Base-by-base conservation (phyloP, 2,113 vertebrate genomes). In the Cranoglanis bouderius region DNA sequence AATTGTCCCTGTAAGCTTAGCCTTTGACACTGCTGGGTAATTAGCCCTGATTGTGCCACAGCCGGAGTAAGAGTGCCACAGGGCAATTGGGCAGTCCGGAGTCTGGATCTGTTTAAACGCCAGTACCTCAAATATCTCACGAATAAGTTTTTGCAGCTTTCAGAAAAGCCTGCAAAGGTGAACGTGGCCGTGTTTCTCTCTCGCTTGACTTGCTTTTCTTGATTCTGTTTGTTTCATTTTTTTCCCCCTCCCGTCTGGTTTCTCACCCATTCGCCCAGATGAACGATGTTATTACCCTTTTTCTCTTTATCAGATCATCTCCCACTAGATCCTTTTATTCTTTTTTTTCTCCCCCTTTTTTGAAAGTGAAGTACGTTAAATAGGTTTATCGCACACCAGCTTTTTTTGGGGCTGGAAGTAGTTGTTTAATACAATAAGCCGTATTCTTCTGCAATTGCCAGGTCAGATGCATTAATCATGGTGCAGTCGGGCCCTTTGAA, bases 391-490 rank as follows among this genome's bases (percentile, higher is more conserved):
- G 84, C 88, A 46, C 92, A 46, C 21, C 85, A 55, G 86, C 55
- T 94, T 24, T 82, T 82, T 40, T 93, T 93, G 91, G 93, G 92
- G 92, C 92, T 94, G 90, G 86, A 91, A 86, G 91, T 88, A 90
- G 13, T 38, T 85, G 83, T 92, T 91, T 90, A 84, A 94, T 94
- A 95, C 94, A 95, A 95, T 95, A 94, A 94, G 92, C 90, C 90
- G 94, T 95, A 94, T 96, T 95, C 93, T 94, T 90, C 92, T 91
- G 91, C 94, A 95, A 95, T 95, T 95, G 94, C 94, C 89, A 90
- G 95, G 93, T 95, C 94, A 92, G 85, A 92, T 95, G 93, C 95
- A 96, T 96, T 95, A 95, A 96, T 96, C 95, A 96, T 92, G 87
- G 93, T 88, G 90, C 92, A 92, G 92, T 91, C 92, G 87, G 90